Conservation (phyloP, 2,113 vertebrate genomes). For the Psittacara wagleri region DNA sequence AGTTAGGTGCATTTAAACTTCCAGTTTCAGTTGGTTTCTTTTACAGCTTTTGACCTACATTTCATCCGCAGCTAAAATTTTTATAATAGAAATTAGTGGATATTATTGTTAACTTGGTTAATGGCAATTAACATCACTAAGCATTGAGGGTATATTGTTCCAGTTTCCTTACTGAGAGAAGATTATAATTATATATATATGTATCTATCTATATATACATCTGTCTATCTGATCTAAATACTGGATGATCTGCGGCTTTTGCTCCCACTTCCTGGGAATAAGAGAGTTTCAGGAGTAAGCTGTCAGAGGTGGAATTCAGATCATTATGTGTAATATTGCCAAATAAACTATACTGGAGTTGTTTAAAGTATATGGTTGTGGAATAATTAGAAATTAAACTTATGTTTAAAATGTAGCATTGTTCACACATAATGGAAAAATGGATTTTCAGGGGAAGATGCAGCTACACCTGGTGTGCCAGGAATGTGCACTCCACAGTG, state of each 20-base stretch:
- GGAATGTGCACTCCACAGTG: too few relatives aligned
- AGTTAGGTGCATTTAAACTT: neutral
- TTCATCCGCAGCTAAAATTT: neutral
- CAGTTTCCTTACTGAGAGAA: neutral
- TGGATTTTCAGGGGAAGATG: too few relatives aligned
- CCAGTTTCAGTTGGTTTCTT: neutral
- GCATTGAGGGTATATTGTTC: neutral
- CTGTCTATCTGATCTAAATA: neutral
- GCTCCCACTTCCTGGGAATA: neutral
- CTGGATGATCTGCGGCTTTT: neutral
- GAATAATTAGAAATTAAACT: too few relatives aligned
- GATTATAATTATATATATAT: neutral
- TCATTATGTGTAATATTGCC: neutral
- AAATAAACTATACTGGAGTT: neutral
- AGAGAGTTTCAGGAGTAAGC: neutral
- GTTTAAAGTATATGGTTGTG: neutral
- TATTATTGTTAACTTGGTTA: neutral
- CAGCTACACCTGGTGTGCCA: too few relatives aligned
- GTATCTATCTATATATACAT: neutral
- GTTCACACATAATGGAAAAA: too few relatives aligned
- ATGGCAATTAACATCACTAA: neutral
- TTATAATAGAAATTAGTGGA: neutral
- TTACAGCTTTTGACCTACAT: neutral
- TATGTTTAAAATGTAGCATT: too few relatives aligned
- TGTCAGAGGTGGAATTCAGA: neutral